phyloP scores from a whole-genome alignment of 92 coral and sea anemone genomes.

The Heteractis magnifica region DNA sequence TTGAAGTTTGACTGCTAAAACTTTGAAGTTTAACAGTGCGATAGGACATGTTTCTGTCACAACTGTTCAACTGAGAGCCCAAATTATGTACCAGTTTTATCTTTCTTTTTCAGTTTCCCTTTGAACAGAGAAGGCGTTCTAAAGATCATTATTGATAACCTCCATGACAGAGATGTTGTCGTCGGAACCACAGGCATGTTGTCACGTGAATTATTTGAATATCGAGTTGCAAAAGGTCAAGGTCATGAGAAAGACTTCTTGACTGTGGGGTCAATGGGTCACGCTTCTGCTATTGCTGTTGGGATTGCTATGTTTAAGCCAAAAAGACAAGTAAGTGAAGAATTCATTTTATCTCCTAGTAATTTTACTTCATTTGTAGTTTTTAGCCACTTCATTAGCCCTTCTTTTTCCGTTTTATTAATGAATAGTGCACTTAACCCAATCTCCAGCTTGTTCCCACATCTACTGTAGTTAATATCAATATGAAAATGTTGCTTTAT shows the following conservation, averaged over 20 bases:
- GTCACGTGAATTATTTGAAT: constrained; percentile 98
- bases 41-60: no score
- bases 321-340: constrained; percentile 77
- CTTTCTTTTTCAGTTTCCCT: constrained; percentile 54
- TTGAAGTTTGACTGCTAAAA: no score
- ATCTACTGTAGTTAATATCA: not conserved
- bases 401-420: no score
- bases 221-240: constrained; percentile 86
- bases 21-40: no score
- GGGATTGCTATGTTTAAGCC: constrained; percentile 94
- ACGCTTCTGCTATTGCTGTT: constrained; percentile 92
- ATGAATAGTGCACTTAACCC: no score
- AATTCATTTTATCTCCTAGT: not conserved
- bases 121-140: constrained; percentile 89
- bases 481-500: not conserved
- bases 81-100: not conserved
- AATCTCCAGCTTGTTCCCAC: no score
- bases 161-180: constrained; percentile 90
- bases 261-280: constrained; percentile 97
- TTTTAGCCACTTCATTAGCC: no score
- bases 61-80: no score
- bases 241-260: constrained; percentile 98
- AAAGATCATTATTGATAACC: constrained; percentile 68
- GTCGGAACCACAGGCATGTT: constrained; percentile 99
- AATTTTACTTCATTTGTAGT: no score